Evolutionary conservation across 2,888 invertebrate species (phyloP).

Genomic region (Acanthosepion lycidas): DNA sequence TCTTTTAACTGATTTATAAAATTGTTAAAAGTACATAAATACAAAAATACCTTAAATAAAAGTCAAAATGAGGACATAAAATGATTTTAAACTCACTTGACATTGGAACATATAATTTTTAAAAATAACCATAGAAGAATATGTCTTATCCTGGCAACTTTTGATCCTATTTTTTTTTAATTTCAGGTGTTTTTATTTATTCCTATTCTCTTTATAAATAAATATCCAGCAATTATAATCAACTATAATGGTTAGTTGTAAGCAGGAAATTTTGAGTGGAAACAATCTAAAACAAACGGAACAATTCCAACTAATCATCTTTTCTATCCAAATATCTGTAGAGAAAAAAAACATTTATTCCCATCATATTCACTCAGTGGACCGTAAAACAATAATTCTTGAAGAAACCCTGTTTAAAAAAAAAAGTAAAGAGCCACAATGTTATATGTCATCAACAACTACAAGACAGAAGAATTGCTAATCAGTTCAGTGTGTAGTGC

Average conservation of each 20-base stretch:
- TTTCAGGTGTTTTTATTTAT: too few species aligned
- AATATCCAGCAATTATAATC: too few species aligned
- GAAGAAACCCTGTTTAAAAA: neutral
- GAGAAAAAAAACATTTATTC: neutral
- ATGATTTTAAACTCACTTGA: too few species aligned
- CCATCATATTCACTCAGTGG: neutral
- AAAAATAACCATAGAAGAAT: too few species aligned
- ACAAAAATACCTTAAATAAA: too few species aligned
- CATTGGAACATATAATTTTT: too few species aligned
- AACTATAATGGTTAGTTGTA: neutral
- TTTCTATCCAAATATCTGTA: neutral
- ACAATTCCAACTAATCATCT: neutral
- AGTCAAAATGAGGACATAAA: too few species aligned
- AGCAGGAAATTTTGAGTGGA: neutral
- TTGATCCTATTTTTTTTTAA: too few species aligned
- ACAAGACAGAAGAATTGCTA: neutral
- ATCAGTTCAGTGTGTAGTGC: neutral
- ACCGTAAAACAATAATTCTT: neutral
- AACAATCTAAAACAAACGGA: neutral
- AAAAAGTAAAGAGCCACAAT: neutral
- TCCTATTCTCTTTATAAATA: too few species aligned
- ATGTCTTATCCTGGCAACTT: too few species aligned
- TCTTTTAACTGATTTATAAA: too few species aligned
- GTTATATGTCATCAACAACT: neutral
- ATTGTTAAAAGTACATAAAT: too few species aligned